A percentile compares a stretch with the other conserved stretches of the same genome.
Evolutionary conservation across 2,797 vertebrate species (phyloP).

Genomic region (Syndactyla subalaris): DNA sequence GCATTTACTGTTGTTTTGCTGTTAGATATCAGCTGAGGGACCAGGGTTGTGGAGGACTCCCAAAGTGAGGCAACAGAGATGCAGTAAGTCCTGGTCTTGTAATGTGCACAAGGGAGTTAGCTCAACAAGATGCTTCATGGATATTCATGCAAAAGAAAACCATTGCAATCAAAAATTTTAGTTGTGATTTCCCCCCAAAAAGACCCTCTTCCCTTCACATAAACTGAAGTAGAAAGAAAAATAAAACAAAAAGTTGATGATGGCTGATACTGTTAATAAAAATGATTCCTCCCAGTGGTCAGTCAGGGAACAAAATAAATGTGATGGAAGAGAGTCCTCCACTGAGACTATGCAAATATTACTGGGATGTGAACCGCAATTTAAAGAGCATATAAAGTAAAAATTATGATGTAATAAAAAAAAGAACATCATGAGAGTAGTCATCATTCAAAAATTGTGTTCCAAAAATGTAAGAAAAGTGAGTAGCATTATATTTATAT

Average conservation of each 20-base stretch:
- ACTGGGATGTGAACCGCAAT: not conserved
- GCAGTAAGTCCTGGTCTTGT: not conserved
- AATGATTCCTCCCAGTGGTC: slow-evolving; percentile 28
- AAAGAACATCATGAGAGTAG: not conserved
- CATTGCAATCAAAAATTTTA: not conserved
- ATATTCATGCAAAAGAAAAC: not conserved
- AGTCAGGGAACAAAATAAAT: not conserved
- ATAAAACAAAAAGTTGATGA: not conserved
- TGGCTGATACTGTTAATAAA: not conserved
- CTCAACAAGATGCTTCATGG: not conserved
- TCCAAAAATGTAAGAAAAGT: not conserved
- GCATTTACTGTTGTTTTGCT: not conserved
- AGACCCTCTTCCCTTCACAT: not conserved
- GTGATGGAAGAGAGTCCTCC: not conserved
- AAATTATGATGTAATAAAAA: not conserved
- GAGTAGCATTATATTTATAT: not conserved
- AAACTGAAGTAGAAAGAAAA: not conserved
- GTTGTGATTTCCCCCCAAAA: not conserved
- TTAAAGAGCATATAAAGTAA: not conserved
- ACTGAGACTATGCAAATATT: not conserved
- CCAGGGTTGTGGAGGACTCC: not conserved
- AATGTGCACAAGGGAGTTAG: not conserved
- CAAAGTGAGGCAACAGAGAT: not conserved
- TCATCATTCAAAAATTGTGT: not conserved
- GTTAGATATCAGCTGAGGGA: not conserved